Evolutionary conservation across 92 coral and sea anemone genomes (phyloP).

Genomic region (Epizoanthus stellaris): DNA sequence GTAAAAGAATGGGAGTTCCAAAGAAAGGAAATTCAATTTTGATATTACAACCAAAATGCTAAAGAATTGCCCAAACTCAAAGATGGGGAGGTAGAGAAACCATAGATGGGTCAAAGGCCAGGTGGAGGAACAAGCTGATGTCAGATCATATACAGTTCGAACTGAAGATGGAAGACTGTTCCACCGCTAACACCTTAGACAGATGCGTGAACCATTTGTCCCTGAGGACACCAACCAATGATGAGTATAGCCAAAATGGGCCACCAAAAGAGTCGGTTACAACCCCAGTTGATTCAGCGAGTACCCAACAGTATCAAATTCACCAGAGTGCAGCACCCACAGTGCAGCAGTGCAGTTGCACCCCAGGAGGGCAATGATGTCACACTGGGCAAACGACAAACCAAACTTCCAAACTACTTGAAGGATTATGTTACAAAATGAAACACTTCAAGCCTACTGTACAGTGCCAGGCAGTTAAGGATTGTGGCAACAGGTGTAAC

Average conservation of each 20-base stretch:
- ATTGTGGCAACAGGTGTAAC: constrained; percentile 1
- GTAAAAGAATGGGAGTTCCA: constrained; percentile 17
- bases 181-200: background rate
- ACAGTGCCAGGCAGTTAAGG: background rate
- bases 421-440: background rate
- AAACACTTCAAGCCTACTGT: too few relatives aligned
- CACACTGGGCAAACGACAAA: background rate
- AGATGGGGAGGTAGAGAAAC: background rate
- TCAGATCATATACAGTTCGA: too few relatives aligned
- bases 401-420: background rate
- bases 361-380: background rate
- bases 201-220: background rate
- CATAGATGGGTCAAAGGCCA: background rate
- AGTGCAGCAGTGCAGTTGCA: background rate
- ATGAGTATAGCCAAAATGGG: background rate
- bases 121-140: too few relatives aligned
- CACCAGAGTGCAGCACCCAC: too few relatives aligned
- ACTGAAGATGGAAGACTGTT: background rate
- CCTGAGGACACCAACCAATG: background rate
- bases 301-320: background rate
- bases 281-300: background rate
- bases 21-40: constrained; percentile 4
- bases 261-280: background rate
- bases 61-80: constrained; percentile 5
- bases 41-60: background rate